phyloP scores from a whole-genome alignment of 2,113 vertebrate genomes.

The Hyperopisus bebe region DNA sequence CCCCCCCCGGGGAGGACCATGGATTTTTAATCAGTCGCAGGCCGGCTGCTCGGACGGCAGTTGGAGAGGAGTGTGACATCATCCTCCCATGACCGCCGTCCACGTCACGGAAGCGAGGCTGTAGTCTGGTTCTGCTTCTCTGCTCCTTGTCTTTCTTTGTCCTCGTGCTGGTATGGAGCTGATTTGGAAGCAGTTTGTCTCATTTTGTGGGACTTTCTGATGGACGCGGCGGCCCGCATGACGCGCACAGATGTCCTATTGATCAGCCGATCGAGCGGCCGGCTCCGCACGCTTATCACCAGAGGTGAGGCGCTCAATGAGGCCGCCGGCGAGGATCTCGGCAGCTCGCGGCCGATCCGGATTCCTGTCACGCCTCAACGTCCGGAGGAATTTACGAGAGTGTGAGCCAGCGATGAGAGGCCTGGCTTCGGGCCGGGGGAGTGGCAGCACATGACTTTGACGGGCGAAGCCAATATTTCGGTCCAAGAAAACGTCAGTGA shows the following conservation, averaged over 20 bases:
- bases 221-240: neutral
- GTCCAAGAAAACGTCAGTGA: conserved; percentile 17
- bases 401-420: neutral
- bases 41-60: conserved; percentile 26
- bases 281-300: neutral
- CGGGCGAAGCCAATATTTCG: neutral
- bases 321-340: neutral
- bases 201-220: neutral
- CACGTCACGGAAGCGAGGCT: neutral
- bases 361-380: conserved; percentile 12
- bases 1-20: neutral
- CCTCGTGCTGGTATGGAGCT: neutral
- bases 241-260: conserved; percentile 2
- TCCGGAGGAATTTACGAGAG: conserved; percentile 4
- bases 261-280: conserved; percentile 7
- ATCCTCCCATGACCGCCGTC: neutral
- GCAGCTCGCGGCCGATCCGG: neutral
- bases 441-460: neutral
- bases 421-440: neutral
- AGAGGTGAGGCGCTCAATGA: neutral
- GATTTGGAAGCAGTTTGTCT: neutral
- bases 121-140: neutral
- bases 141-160: neutral
- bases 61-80: neutral
- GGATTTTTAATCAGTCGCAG: conserved; percentile 25